Conservation (phyloP, 2,797 vertebrate genomes). For the Momotus momota region DNA sequence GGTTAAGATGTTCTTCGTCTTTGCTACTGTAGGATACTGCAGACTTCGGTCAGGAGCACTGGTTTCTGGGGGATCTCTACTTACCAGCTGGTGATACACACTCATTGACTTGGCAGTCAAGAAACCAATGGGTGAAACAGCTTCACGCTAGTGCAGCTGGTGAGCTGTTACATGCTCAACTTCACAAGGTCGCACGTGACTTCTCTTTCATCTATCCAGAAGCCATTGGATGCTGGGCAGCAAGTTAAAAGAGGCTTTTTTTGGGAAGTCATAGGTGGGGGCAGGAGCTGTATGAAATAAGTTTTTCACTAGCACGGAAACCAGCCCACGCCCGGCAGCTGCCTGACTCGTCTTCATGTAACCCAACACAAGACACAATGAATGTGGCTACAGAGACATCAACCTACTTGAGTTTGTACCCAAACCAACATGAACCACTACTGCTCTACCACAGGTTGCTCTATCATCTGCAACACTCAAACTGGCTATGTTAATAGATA, state of each 20-base stretch:
- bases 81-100: not conserved
- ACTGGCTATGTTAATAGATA: not conserved
- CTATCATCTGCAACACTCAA: not conserved
- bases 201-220: not conserved
- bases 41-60: not conserved
- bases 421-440: not conserved
- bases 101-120: not conserved
- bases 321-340: fast-evolving
- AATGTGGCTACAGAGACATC: not conserved
- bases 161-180: not conserved
- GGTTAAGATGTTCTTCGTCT: not conserved
- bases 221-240: not conserved
- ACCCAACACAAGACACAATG: not conserved
- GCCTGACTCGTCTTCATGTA: not conserved
- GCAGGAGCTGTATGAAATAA: not conserved
- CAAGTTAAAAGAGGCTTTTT: not conserved
- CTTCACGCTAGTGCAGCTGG: not conserved
- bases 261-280: not conserved
- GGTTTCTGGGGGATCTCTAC: not conserved
- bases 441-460: not conserved
- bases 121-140: not conserved
- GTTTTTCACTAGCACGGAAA: not conserved
- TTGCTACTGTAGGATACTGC: not conserved
- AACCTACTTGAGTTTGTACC: not conserved
- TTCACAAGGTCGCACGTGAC: fast-evolving